Conservation (phyloP, 1,140 invertebrate species). For the Laupala kohalensis region DNA sequence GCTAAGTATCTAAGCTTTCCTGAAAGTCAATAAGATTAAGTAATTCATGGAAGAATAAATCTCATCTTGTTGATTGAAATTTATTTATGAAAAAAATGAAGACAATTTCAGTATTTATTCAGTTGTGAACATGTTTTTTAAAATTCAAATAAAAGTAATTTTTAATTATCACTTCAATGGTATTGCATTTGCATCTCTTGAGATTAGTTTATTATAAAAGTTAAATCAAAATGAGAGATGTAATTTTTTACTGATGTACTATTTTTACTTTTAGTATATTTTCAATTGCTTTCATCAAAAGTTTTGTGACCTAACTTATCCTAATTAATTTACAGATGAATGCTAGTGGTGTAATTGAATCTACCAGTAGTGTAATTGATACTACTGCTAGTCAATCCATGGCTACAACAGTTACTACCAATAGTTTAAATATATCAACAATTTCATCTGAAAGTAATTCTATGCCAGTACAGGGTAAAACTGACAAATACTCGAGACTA, state of each 20-base stretch:
- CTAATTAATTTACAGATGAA: conserved; percentile 57
- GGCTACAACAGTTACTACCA: background rate
- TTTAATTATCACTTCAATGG: too few relatives aligned
- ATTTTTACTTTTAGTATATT: too few relatives aligned
- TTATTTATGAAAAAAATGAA: too few relatives aligned
- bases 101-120: too few relatives aligned
- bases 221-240: background rate
- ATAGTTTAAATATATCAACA: background rate
- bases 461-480: conserved; percentile 11
- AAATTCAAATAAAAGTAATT: too few relatives aligned
- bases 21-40: too few relatives aligned
- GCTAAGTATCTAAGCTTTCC: too few relatives aligned
- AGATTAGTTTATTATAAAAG: background rate
- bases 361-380: background rate
- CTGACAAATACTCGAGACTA: conserved; percentile 46
- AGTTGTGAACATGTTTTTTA: too few relatives aligned
- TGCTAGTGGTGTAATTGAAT: conserved; percentile 52
- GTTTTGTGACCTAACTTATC: too few relatives aligned
- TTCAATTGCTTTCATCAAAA: too few relatives aligned
- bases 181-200: background rate
- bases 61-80: too few relatives aligned
- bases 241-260: background rate
- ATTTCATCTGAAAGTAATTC: background rate
- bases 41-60: too few relatives aligned
- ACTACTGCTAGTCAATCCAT: background rate